Evolutionary conservation across 1,140 invertebrate species (phyloP).

Genomic region (Drosophila orena): DNA sequence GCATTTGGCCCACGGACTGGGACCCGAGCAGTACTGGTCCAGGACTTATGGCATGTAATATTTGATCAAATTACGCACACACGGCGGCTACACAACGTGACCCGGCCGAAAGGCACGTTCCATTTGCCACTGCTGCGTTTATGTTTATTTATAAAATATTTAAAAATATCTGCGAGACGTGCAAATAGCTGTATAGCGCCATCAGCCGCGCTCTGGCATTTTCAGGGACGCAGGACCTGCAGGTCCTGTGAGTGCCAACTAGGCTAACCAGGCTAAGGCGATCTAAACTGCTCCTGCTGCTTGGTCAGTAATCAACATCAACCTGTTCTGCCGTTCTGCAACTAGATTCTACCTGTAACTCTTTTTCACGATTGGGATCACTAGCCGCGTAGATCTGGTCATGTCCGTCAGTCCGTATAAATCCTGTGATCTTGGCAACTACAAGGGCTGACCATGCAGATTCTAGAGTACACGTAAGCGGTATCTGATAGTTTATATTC

Average conservation of each 20-base stretch:
- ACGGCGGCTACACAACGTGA: constrained; percentile 59
- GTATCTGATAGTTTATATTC: too few species aligned
- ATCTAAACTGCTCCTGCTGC: constrained; percentile 18
- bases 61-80: constrained; percentile 54
- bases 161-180: constrained; percentile 74
- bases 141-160: constrained; percentile 80
- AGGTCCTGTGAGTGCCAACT: constrained; percentile 1
- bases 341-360: constrained; percentile 14
- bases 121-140: constrained; percentile 49
- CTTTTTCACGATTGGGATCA: not conserved
- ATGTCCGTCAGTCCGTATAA: too few species aligned
- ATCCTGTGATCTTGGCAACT: too few species aligned
- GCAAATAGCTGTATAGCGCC: constrained; percentile 56
- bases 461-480: too few species aligned
- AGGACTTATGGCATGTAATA: constrained; percentile 26
- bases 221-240: constrained; percentile 21
- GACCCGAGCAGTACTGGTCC: not conserved
- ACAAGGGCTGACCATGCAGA: too few species aligned
- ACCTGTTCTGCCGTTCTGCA: constrained; percentile 6
- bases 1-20: constrained; percentile 25
- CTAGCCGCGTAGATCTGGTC: too few species aligned
- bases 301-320: constrained; percentile 39
- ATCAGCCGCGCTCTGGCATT: constrained; percentile 54
- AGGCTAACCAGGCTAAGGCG: constrained; percentile 18
- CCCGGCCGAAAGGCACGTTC: constrained; percentile 50